phyloP scores from a whole-genome alignment of 2,113 vertebrate species.

The Apus apus region DNA sequence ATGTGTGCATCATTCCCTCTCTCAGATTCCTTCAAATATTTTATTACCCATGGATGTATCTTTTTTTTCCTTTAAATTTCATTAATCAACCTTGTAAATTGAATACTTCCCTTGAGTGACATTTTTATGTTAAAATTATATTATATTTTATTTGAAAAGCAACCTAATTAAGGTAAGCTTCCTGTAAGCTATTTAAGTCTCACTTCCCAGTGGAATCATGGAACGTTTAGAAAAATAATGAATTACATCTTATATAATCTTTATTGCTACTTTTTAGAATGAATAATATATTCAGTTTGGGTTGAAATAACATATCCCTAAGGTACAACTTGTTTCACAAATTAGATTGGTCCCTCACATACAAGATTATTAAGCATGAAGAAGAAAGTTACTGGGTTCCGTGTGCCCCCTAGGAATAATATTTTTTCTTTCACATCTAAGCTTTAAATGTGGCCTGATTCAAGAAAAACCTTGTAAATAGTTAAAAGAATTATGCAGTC shows the following conservation, averaged over 20 bases:
- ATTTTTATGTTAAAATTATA: constrained; percentile 72
- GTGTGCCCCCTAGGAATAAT: constrained; percentile 24
- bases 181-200: constrained; percentile 70
- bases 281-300: constrained; percentile 72
- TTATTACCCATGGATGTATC: not conserved
- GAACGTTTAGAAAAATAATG: constrained; percentile 77
- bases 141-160: constrained; percentile 75
- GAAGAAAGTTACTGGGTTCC: constrained; percentile 65
- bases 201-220: constrained; percentile 55
- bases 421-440: constrained; percentile 11
- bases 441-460: not conserved
- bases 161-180: constrained; percentile 74
- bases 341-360: constrained; percentile 72
- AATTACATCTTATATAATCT: constrained; percentile 76
- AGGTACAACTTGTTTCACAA: constrained; percentile 73
- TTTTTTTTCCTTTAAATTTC: constrained; percentile 41
- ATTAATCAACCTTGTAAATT: constrained; percentile 66
- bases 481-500: not conserved
- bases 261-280: constrained; percentile 74
- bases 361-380: constrained; percentile 72
- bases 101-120: constrained; percentile 70
- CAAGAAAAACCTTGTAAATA: constrained; percentile 1
- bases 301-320: constrained; percentile 72
- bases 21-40: not conserved
- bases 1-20: not conserved